Conservation (phyloP, 2,797 vertebrate species). For the Acanthurus lineatus region DNA sequence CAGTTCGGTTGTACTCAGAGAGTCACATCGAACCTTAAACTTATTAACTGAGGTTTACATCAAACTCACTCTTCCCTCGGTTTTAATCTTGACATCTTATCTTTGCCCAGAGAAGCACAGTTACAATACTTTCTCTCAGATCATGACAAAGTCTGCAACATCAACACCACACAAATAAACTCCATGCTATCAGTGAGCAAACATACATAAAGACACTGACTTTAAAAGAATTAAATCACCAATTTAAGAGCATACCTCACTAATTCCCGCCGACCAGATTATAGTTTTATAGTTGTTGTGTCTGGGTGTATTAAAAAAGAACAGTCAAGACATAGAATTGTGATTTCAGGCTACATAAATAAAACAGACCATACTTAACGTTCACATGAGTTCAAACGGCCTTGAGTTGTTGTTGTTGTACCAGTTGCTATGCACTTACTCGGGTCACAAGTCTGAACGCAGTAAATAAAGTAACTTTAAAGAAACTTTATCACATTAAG, state of each 20-base stretch:
- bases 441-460: background rate
- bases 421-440: background rate
- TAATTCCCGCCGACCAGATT: background rate
- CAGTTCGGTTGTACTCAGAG: background rate
- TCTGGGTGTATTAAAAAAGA: background rate
- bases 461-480: background rate
- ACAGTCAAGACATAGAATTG: background rate
- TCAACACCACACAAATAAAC: conserved; percentile 43
- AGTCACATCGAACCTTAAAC: conserved; percentile 55
- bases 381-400: background rate
- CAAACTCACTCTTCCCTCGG: conserved; percentile 48
- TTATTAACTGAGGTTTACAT: conserved; percentile 25
- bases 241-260: background rate
- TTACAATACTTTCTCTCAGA: conserved; percentile 30
- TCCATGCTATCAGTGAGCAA: background rate
- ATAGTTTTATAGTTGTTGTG: background rate
- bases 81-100: conserved; percentile 65
- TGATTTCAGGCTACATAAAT: background rate
- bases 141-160: conserved; percentile 31
- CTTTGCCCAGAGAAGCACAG: conserved; percentile 62
- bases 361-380: background rate
- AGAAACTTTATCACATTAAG: background rate
- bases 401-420: background rate
- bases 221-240: background rate
- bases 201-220: background rate